Evolutionary conservation across 2,113 vertebrate species (phyloP).

Genomic region (Menidia beryllina): DNA sequence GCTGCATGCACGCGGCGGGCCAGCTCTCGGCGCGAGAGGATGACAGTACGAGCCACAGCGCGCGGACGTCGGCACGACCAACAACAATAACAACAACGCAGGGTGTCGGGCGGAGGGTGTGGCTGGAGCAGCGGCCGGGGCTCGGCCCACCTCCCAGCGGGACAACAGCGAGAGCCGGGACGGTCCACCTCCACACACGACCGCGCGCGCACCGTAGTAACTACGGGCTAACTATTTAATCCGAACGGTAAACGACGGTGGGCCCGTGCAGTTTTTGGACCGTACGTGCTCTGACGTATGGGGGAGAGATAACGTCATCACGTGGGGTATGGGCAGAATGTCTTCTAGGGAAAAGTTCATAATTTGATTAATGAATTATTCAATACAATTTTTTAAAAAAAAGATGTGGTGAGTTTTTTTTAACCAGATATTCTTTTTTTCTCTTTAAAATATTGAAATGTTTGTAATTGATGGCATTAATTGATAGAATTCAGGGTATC

Average conservation of each 20-base stretch:
- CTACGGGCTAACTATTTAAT: background rate
- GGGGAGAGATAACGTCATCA: conserved; percentile 30
- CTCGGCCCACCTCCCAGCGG: conserved; percentile 12
- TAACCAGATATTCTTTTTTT: too few species aligned
- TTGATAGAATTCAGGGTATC: too few species aligned
- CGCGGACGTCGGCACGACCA: background rate
- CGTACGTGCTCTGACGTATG: conserved; percentile 31
- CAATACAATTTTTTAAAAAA: too few species aligned
- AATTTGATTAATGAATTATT: too few species aligned
- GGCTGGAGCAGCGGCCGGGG: conserved; percentile 14
- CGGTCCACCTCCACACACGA: background rate
- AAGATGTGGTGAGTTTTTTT: too few species aligned
- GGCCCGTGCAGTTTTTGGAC: background rate
- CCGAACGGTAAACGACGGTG: background rate
- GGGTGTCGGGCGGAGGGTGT: conserved; percentile 21
- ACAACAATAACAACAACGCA: conserved; percentile 17
- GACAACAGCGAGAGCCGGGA: conserved; percentile 1
- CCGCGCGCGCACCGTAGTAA: background rate
- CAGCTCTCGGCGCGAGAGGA: conserved; percentile 17
- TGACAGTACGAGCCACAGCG: conserved; percentile 32
- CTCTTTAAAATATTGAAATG: too few species aligned
- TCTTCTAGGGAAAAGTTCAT: too few species aligned
- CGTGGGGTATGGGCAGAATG: conserved; percentile 4
- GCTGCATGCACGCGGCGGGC: conserved; percentile 81
- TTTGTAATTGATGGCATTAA: too few species aligned